Base-by-base conservation (phyloP, 2,888 invertebrate species). In the Tortrix viridana region DNA sequence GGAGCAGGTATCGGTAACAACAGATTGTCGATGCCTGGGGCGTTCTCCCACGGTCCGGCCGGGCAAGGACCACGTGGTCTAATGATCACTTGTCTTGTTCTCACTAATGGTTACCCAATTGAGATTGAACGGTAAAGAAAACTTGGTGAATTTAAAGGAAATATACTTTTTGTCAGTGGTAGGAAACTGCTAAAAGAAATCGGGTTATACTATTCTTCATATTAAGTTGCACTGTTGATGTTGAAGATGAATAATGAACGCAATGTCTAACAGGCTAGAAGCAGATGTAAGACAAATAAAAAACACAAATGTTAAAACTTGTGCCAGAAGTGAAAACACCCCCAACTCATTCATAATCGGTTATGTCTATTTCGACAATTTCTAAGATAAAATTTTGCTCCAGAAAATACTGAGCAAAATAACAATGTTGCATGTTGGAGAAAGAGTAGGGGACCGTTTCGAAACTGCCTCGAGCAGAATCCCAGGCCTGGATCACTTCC, bases 1-100 rank as follows among this genome's bases (percentile, higher is more conserved):
- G 67, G 47, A 32, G 62, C 18, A 50, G 43, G 58, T 65, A 67
- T 62, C 52, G 41, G 62, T 60, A 64, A 55, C 62, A 65, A 65
- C 65, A 60, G 54, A 69, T 65, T 46, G 32, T 32, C 18, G 47
- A 54, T 50, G 77, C 84, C 81, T 56, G 68, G 52, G 86, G 86
- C 86, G 69, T n/a, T 82, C 80, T 86, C 86, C 82, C 86, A 86
- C 86, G 85, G 76, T 76, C 69, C 47, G 65, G 69, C 74, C 78
- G 76, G 78, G 74, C 72, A 72, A 22, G 71, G 37, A 69, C 73
- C 80, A 80, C 79, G 79, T 80, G 82, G n/a, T 43, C 44, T 43
- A 47, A 37, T 44, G 44, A 44, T 44, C 3, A 12, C 26, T 23
- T 46, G 48, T 49, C 44, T 54, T 22, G 41, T 18, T 41, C 53